Evolutionary conservation across 2,888 invertebrate species (phyloP).

Genomic region (Orchesella flavescens): DNA sequence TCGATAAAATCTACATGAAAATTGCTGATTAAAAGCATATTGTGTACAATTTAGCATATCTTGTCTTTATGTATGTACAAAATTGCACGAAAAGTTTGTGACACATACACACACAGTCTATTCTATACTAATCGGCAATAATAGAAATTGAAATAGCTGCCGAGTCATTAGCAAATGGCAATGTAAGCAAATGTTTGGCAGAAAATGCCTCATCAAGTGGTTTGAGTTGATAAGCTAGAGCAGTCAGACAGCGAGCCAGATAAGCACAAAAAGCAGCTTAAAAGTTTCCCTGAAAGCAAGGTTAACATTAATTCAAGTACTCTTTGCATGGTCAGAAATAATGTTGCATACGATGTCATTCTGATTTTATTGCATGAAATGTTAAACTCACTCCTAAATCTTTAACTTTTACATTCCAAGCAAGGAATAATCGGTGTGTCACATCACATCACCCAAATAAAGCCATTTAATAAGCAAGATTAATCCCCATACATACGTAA

Average conservation of each 20-base stretch:
- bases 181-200: neutral
- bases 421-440: neutral
- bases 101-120: neutral
- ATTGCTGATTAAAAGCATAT: neutral
- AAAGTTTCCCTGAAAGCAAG: constrained; percentile 35
- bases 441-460: neutral
- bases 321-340: neutral
- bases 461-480: neutral
- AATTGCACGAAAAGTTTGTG: neutral
- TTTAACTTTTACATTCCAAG: neutral
- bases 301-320: constrained; percentile 7
- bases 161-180: neutral
- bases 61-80: neutral
- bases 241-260: neutral
- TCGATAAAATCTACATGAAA: neutral
- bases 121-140: neutral
- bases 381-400: neutral
- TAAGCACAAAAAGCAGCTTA: neutral
- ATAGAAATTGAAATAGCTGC: neutral
- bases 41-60: too few relatives aligned
- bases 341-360: neutral
- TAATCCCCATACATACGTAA: too few relatives aligned
- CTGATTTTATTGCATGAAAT: neutral
- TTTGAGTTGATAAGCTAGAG: neutral
- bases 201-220: neutral